Percentiles rank a stretch among this genome's conserved stretches.
phyloP scores from a whole-genome alignment of 2,888 invertebrate genomes.

The Drosophila leonis region DNA sequence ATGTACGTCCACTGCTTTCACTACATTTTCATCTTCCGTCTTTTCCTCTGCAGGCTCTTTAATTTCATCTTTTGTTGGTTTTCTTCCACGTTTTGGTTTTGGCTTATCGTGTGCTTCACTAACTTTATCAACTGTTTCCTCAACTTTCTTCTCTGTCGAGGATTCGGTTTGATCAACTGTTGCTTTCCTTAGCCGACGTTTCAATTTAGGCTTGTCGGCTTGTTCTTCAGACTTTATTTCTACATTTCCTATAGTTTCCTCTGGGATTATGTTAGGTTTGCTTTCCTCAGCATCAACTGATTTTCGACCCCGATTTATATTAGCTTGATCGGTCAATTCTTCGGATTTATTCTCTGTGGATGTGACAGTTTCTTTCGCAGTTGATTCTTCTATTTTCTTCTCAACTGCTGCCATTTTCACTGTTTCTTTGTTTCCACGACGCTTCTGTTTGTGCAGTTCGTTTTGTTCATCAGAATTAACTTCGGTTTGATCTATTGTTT shows the following conservation, averaged over 20 bases:
- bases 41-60: not conserved
- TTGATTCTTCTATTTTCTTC: not conserved
- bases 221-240: not conserved
- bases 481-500: not conserved
- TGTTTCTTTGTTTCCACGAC: not conserved
- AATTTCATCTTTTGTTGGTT: constrained; percentile 17
- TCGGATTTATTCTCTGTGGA: not conserved
- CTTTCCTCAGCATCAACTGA: not conserved
- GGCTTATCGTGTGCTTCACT: not conserved
- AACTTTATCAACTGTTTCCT: not conserved
- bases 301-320: not conserved
- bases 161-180: not conserved
- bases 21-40: not conserved
- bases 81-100: constrained; percentile 26
- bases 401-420: not conserved
- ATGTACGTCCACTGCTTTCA: not conserved
- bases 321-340: not conserved
- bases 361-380: not conserved
- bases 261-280: not conserved
- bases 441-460: not conserved
- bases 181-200: not conserved
- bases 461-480: not conserved
- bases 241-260: not conserved
- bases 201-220: not conserved
- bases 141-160: not conserved